Evolutionary conservation across 2,888 invertebrate genomes (phyloP), one percentile per base, ranked within the genome.

Genomic region (Polymixis flavicincta): DNA sequence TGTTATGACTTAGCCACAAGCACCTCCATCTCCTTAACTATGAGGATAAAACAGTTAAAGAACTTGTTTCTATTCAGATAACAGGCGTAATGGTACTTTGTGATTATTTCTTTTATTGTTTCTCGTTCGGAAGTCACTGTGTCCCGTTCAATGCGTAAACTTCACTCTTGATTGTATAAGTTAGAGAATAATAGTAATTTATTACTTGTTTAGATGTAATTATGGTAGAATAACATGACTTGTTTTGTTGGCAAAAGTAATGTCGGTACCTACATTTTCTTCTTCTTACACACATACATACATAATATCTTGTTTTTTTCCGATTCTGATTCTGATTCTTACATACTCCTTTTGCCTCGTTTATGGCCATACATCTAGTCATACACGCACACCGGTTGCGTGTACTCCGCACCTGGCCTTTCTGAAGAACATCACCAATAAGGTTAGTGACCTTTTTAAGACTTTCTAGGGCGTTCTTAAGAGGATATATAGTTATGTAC

Each of bases 111-210:
- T 48, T 59, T 54, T 32, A 69, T 66, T 71, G 65, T 17, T 71
- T 78, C 67, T 64, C 14, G 28, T 22, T 71, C 32, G 55, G 59
- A 60, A 74, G 66, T 70, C 7, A 13, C 54, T 60, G 52, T 28
- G 19, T 6, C 2, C 14, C 28, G 17, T 71, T 25, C 25, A 61
- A 22, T 74, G 25, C 17, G 19, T 42, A 50, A 74, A 80, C 45
- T 74, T 81, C 13, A 61, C 7, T 48, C 69, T 52, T 69, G 45
- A 52, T 74, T 55, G 42, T 45, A 0, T 37, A 52, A 57, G 50
- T 81, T 65, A 22, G 22, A 25, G 6, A 59, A 80, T 57, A 28
- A 57, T 67, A 32, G 11, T 66, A 19, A 52, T 67, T 64, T 65
- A 65, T 60, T 19, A 37, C 45, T 78, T 54, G 37, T 32, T 52